Evolutionary conservation across 2,797 vertebrate species (phyloP).

Genomic region (Hirundo rustica): DNA sequence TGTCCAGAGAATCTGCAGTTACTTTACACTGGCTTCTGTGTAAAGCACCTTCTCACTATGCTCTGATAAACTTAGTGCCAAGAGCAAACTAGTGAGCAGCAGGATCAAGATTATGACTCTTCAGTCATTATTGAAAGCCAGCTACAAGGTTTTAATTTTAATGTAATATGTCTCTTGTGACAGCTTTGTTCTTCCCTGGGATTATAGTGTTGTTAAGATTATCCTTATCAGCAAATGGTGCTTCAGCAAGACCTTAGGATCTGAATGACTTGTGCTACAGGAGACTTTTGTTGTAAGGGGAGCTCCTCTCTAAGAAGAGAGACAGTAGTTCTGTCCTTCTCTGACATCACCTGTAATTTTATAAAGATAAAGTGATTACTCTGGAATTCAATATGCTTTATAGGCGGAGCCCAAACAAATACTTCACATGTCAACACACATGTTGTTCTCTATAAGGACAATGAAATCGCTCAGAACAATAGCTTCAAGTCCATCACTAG

Average conservation of each 20-base stretch:
- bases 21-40: not conserved
- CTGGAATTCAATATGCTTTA: not conserved
- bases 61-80: not conserved
- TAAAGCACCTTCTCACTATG: not conserved
- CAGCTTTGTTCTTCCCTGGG: not conserved
- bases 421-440: not conserved
- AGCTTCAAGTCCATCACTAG: not conserved
- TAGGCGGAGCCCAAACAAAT: slow-evolving; percentile 44
- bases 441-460: not conserved
- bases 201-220: not conserved
- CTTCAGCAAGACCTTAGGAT: not conserved
- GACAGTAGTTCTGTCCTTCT: not conserved
- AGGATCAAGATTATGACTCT: not conserved
- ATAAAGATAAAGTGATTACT: not conserved
- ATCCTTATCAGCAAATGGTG: not conserved
- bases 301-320: not conserved
- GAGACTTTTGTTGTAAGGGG: not conserved
- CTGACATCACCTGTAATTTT: slow-evolving; percentile 34
- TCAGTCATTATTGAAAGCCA: not conserved
- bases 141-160: not conserved
- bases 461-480: not conserved
- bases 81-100: not conserved
- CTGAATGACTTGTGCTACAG: not conserved
- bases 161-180: not conserved
- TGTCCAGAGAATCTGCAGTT: not conserved